phyloP scores from a whole-genome alignment of 2,888 invertebrate species.

The Plebejus melissa region DNA sequence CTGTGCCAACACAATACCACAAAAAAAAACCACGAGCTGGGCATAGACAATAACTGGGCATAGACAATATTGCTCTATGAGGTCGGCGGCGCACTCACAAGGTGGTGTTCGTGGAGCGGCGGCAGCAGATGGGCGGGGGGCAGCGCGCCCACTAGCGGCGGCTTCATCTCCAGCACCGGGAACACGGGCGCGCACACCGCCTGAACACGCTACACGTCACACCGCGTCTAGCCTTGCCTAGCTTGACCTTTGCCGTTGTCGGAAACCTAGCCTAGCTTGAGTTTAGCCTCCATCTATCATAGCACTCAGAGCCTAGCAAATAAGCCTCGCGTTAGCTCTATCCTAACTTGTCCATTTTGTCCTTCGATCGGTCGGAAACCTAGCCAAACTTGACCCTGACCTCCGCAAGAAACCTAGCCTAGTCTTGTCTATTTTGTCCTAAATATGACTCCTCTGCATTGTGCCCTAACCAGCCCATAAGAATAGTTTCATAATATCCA shows the following conservation, averaged over 20 bases:
- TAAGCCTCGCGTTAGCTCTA: no score
- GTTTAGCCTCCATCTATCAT: not conserved
- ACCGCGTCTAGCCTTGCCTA: constrained; percentile 34
- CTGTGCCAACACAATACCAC: not conserved
- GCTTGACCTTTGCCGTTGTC: not conserved
- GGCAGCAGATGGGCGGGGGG: constrained; percentile 77
- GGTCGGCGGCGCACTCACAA: constrained; percentile 62
- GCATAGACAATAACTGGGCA: not conserved
- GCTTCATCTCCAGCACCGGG: constrained; percentile 78
- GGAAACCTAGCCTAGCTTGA: not conserved
- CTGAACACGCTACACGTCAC: constrained; percentile 44
- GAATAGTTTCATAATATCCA: no score
- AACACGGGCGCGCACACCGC: constrained; percentile 74
- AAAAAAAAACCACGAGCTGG: constrained; percentile 2
- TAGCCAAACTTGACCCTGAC: not conserved
- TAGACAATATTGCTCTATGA: constrained; percentile 43
- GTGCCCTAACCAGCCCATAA: no score
- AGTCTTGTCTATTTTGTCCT: not conserved
- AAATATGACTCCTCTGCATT: no score
- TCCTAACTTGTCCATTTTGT: no score
- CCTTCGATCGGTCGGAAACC: not conserved
- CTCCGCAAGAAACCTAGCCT: not conserved
- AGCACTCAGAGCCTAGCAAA: not conserved
- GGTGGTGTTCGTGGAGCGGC: constrained; percentile 83
- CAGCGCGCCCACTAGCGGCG: constrained; percentile 73